Conservation (phyloP, 1,140 invertebrate genomes). For the Orussus abietinus region DNA sequence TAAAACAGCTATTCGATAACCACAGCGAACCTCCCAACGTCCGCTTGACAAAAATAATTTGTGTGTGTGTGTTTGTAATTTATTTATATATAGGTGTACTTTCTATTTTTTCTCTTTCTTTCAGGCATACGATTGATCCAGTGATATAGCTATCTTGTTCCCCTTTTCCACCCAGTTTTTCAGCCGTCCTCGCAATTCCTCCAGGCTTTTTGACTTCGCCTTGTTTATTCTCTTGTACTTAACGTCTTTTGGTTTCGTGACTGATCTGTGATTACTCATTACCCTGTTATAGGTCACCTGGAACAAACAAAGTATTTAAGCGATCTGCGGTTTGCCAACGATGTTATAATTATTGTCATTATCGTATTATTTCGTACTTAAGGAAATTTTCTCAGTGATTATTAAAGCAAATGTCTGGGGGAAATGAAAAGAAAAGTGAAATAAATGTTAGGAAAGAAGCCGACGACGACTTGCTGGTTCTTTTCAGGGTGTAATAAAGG, state of each 20-base stretch:
- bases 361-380: too few species aligned
- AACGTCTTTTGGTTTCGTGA: constrained; percentile 85
- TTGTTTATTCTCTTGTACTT: constrained; percentile 89
- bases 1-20: constrained; percentile 21
- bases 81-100: constrained; percentile 3
- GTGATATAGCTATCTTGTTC: constrained; percentile 59
- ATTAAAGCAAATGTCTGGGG: too few species aligned
- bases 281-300: constrained; percentile 80
- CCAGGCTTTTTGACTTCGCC: constrained; percentile 82
- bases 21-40: constrained; percentile 12
- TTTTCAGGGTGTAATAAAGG: too few species aligned
- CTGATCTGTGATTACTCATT: constrained; percentile 84
- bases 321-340: too few species aligned
- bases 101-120: constrained; percentile 10
- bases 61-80: neutral
- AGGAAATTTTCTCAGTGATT: too few species aligned
- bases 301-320: too few species aligned
- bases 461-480: too few species aligned
- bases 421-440: neutral
- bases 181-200: constrained; percentile 75
- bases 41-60: neutral
- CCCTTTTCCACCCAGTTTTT: constrained; percentile 82
- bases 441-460: too few species aligned
- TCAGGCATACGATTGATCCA: constrained; percentile 54
- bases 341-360: too few species aligned